Evolutionary conservation across 1,140 invertebrate genomes (phyloP), one percentile per base, ranked within the genome.

Genomic region (Eciton burchellii): DNA sequence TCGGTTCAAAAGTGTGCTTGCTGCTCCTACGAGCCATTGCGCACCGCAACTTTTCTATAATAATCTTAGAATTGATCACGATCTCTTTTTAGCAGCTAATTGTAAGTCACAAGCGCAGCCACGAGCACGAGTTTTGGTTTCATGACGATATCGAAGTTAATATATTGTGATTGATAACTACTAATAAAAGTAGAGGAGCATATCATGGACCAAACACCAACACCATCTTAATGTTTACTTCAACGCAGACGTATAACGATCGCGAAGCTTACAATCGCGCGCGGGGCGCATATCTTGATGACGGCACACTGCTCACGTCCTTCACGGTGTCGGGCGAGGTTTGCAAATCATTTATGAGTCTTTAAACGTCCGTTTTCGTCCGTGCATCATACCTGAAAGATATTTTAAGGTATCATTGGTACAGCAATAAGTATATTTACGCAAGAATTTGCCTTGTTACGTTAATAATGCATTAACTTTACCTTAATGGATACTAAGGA

Each of bases 81-180:
- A 79, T 63, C 83, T 54, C 81, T 84, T 84, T 73, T 49, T 76
- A 83, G 81, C 59, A 57, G 65, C 68, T 83, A 35, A 35, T 35
- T 35, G 35, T 35, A 76, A 82, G 62, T 66, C 65, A 71, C 76
- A 82, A 68, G 65, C 68, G 65, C 63, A 84, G 26, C 56, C 60
- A 84, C 65, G 68, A 71, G 82, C 82, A 79, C 74, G 63, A 70
- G 41, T 79, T 77, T 79, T 79, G 70, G 74, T 79, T 77, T 19
- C 41, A 83, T 56, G 62, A 82, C 47, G 49, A 60, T 81, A 82
- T 74, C 56, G 68, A 81, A 35, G 76, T 81, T 81, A 56, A 79
- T 62, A 79, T 79, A 79, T 79, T 79, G 74, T 79, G 74, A 79
- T 79, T 47, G 35, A 79, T 76, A 76, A 79, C 26, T 76, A 76